These are phyloP conservation scores for Muscicapa striata DNA, from an alignment of 2,797 vertebrate species.

Conservation along the genomic window DNA sequence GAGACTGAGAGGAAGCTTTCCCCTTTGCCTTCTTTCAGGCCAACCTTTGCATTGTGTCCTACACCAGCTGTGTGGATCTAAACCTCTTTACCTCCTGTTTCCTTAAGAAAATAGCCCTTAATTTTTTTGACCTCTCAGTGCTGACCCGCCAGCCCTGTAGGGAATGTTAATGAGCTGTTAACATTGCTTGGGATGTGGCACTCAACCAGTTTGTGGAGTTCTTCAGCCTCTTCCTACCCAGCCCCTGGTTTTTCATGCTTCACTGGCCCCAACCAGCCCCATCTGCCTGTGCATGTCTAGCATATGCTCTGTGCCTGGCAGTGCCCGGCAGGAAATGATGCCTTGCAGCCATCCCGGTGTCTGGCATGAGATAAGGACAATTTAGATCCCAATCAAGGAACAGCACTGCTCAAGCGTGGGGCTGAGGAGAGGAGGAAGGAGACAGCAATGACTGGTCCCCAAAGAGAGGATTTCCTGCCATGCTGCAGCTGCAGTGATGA, in stretches of 20 bases:
- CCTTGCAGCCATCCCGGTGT: conserved; percentile 46
- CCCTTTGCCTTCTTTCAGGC: conserved; percentile 64
- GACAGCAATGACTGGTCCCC: background rate
- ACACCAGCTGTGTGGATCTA: conserved; percentile 1
- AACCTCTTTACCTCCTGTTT: conserved; percentile 53
- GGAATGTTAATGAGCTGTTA: conserved; percentile 69
- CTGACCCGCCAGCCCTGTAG: conserved; percentile 46
- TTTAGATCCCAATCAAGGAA: conserved; percentile 60
- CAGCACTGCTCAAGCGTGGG: conserved; percentile 15
- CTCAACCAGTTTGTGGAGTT: conserved; percentile 29
- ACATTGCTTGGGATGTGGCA: conserved; percentile 36
- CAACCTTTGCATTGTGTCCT: conserved; percentile 20
- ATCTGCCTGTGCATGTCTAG: conserved; percentile 64
- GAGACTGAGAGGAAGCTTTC: background rate
- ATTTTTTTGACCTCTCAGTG: conserved; percentile 49
- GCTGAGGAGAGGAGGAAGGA: conserved; percentile 33
- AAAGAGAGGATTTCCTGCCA: conserved; percentile 41
- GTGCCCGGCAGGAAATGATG: conserved; percentile 57
- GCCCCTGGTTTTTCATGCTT: conserved; percentile 41
- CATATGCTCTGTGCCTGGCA: conserved; percentile 69
- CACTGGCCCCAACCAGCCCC: conserved; percentile 49
- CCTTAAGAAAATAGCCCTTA: conserved; percentile 62
- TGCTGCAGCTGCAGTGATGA: background rate
- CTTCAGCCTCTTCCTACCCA: conserved; percentile 47
- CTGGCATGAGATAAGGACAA: conserved; percentile 60